Percentiles rank a stretch among this genome's conserved stretches.
These are phyloP conservation scores for Odontothrips loti DNA, from an alignment of 2,888 invertebrate genomes.

Conservation along the genomic window DNA sequence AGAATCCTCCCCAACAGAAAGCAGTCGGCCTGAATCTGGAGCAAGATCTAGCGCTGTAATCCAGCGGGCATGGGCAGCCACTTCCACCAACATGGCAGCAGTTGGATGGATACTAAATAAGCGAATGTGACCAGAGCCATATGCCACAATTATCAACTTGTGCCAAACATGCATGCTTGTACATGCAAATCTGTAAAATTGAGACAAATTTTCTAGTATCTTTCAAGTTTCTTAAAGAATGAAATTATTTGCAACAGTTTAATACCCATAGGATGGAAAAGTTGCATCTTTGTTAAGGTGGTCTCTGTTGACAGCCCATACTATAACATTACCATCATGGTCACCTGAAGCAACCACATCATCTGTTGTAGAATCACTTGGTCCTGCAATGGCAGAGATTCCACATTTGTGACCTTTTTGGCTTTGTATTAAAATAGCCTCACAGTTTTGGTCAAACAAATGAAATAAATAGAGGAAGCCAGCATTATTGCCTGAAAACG, in stretches of 20 bases:
- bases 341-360: constrained; percentile 41
- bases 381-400: constrained; percentile 39
- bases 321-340: constrained; percentile 40
- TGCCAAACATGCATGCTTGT: constrained; percentile 40
- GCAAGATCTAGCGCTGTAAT: constrained; percentile 42
- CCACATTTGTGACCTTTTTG: constrained; percentile 41
- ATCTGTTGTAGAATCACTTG: constrained; percentile 32
- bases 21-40: constrained; percentile 37
- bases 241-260: constrained; percentile 24
- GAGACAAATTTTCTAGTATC: not conserved
- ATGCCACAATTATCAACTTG: constrained; percentile 40
- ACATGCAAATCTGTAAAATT: constrained; percentile 39
- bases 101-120: constrained; percentile 37
- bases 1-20: constrained; percentile 43
- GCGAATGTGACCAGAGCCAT: constrained; percentile 42
- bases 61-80: constrained; percentile 43
- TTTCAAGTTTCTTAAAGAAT: not conserved
- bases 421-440: constrained; percentile 40
- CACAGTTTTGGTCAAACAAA: constrained; percentile 38
- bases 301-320: constrained; percentile 41
- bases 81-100: constrained; percentile 39
- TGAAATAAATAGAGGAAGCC: constrained; percentile 41
- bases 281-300: constrained; percentile 39
- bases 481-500: constrained; percentile 40
- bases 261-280: constrained; percentile 38